phyloP scores from a whole-genome alignment of 2,797 vertebrate genomes.

The Lycodopsis pacificus region DNA sequence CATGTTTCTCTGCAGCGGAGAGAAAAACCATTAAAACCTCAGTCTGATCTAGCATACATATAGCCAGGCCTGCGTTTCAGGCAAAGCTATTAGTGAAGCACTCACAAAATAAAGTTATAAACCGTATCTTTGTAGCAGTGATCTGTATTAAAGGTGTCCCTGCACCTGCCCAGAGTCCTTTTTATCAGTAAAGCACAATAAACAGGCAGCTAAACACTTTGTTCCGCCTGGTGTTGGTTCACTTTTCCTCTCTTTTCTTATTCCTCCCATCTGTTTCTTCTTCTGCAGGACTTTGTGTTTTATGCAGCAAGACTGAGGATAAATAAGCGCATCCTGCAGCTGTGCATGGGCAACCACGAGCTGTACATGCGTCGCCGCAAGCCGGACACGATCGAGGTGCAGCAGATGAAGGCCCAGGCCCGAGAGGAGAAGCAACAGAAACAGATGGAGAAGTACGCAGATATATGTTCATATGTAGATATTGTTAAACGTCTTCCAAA shows the following conservation, averaged over 20 bases:
- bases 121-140: constrained; percentile 29
- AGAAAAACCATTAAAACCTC: constrained; percentile 34
- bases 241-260: not conserved
- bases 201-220: not conserved
- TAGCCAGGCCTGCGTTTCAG: constrained; percentile 16
- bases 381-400: constrained; percentile 97
- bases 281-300: constrained; percentile 93
- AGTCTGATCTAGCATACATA: constrained; percentile 11
- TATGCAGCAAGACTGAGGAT: constrained; percentile 94
- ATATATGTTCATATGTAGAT: not conserved
- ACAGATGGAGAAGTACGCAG: constrained; percentile 86
- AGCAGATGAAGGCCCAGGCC: constrained; percentile 99
- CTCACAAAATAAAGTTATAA: constrained; percentile 14
- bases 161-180: constrained; percentile 14
- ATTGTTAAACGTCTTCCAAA: not conserved
- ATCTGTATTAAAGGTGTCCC: constrained; percentile 18
- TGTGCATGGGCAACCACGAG: constrained; percentile 98
- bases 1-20: constrained; percentile 24
- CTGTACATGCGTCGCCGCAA: constrained; percentile 96
- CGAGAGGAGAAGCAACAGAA: constrained; percentile 95
- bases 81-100: constrained; percentile 21
- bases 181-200: constrained; percentile 22
- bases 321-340: constrained; percentile 96
- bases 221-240: not conserved
- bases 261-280: constrained; percentile 1